Evolutionary conservation across 2,797 vertebrate genomes (phyloP), one percentile per base, ranked within the genome.

Genomic region (Telmatherina bonti): DNA sequence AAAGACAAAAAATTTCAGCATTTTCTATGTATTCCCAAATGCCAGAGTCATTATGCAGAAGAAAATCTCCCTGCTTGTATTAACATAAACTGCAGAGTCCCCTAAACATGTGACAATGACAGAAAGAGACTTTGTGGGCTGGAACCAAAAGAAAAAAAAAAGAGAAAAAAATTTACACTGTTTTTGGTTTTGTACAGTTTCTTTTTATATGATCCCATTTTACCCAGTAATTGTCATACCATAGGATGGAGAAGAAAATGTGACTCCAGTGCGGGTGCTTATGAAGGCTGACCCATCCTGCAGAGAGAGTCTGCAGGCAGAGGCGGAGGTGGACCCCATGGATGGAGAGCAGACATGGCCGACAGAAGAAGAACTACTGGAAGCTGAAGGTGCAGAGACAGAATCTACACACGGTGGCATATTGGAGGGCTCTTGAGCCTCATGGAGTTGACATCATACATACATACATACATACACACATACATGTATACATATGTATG

Each of bases 311-410:
- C 89, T 99, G 83, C 95, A 95, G 88, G 81, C 94, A 0, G 98
- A 99, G 83, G 97, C 95, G 4, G 93, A 96, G 74, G 96, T 96
- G 31, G 97, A 99, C 88, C 96, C 97, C 24, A 98, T 99, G 98
- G 97, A 98, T 1, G 97, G 97, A 49, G 98, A 99, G 74, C 98
- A 99, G 84, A 99, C 97, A 0, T 99, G 98, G 98, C 98, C 98
- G 27, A 97, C 97, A 1, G 97, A 98, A 20, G 91, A 95, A 3
- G 98, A 99, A 62, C 93, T 99, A 78, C 92, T 88, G 62, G 97
- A 99, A 79, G 97, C 97, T 62, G 94, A 98, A 73, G 96, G 98
- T 98, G 72, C 87, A 89, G 51, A 68, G 30, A 52, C 7, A 27
- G 6, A 55, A 16, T 1, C 20, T 31, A 22, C 7, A 41, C 12